These are phyloP conservation scores for Pyxicephalus adspersus DNA, from an alignment of 2,113 vertebrate species.

Conservation along the genomic window DNA sequence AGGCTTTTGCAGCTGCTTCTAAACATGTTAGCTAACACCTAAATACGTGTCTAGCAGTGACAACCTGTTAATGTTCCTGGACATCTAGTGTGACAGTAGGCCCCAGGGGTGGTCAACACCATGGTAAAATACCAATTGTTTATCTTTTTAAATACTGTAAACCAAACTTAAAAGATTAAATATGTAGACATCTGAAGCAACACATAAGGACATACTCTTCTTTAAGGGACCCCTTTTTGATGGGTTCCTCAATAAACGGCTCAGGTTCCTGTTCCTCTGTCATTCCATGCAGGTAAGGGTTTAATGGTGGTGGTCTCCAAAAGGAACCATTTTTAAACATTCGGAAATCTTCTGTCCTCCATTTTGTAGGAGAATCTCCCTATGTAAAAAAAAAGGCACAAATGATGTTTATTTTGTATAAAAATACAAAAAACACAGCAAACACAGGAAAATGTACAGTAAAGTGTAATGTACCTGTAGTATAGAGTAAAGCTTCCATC, in stretches of 20 bases:
- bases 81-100: too few species aligned
- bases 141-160: too few species aligned
- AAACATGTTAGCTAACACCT: too few species aligned
- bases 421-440: too few species aligned
- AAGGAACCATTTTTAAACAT: constrained; percentile 98
- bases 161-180: too few species aligned
- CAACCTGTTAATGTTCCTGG: too few species aligned
- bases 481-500: constrained; percentile 98
- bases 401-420: background rate
- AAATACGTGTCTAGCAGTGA: too few species aligned
- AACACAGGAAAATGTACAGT: background rate
- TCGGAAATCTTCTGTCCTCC: constrained; percentile 94
- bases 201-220: constrained; percentile 83
- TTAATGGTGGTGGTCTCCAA: constrained; percentile 95
- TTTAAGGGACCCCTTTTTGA: constrained; percentile 94
- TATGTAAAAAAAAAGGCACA: constrained; percentile 61
- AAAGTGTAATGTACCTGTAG: constrained; percentile 82
- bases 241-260: constrained; percentile 86
- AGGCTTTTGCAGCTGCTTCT: too few species aligned
- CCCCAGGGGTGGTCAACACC: too few species aligned
- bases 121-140: too few species aligned
- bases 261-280: constrained; percentile 90
- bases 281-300: constrained; percentile 94
- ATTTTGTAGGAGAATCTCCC: constrained; percentile 96
- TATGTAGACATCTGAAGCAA: too few species aligned